phyloP scores from a whole-genome alignment of 2,888 invertebrate genomes.

The Latheticus oryzae region DNA sequence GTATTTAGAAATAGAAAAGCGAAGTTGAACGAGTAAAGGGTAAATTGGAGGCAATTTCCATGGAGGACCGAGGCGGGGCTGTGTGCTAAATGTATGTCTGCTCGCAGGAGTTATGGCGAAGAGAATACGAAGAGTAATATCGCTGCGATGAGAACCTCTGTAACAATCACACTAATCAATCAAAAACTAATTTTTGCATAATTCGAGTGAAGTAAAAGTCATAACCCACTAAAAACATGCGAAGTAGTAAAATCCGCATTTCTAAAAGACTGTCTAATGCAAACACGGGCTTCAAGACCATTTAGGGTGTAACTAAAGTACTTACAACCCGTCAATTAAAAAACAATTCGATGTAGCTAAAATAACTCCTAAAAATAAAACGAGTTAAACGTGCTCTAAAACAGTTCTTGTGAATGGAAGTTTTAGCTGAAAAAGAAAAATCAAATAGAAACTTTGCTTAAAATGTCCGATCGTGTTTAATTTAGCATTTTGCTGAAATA shows the following conservation, averaged over 20 bases:
- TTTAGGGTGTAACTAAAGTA: too few relatives aligned
- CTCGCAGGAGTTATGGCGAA: conserved; percentile 86
- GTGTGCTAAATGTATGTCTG: conserved; percentile 84
- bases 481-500: conserved; percentile 20
- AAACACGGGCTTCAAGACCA: conserved; percentile 3
- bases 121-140: conserved; percentile 85
- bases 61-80: conserved; percentile 61
- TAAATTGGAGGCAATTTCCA: conserved; percentile 61
- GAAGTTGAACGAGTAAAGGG: conserved; percentile 65
- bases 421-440: conserved; percentile 14
- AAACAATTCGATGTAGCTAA: conserved; percentile 1
- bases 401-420: conserved; percentile 18
- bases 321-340: conserved; percentile 17
- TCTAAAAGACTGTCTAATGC: too few relatives aligned
- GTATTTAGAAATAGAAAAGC: conserved; percentile 63
- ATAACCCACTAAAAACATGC: too few relatives aligned
- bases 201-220: too few relatives aligned
- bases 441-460: conserved; percentile 15
- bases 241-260: too few relatives aligned
- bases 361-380: conserved; percentile 21
- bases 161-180: conserved; percentile 65
- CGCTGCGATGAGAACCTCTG: conserved; percentile 83
- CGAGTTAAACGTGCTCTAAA: conserved; percentile 24
- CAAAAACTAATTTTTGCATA: too few relatives aligned
- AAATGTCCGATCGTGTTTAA: conserved; percentile 5